Conservation (phyloP, 2,797 vertebrate genomes). For the Pygocentrus nattereri region DNA sequence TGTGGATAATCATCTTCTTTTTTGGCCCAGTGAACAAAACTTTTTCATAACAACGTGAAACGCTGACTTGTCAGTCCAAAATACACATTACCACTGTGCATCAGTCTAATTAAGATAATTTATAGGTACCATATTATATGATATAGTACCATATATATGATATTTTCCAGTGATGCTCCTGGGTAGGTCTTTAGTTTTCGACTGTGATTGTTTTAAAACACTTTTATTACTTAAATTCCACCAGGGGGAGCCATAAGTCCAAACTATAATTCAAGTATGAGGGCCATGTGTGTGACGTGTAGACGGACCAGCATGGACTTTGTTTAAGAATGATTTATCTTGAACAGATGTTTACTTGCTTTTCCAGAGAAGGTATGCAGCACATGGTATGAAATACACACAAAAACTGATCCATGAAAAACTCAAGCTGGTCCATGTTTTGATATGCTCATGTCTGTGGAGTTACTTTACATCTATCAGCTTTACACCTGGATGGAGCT, state of each 20-base stretch:
- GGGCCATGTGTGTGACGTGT: background rate
- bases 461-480: conserved; percentile 12
- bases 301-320: background rate
- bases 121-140: too few relatives aligned
- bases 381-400: background rate
- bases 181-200: too few relatives aligned
- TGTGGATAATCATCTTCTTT: too few relatives aligned
- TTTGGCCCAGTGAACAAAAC: too few relatives aligned
- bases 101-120: too few relatives aligned
- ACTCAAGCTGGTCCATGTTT: background rate
- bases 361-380: conserved; percentile 20
- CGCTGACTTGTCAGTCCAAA: too few relatives aligned
- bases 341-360: background rate
- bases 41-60: too few relatives aligned
- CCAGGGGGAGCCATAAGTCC: conserved; percentile 32
- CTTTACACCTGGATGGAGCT: conserved; percentile 23
- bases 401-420: background rate
- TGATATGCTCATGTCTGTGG: conserved; percentile 12
- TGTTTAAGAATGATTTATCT: background rate
- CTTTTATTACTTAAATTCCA: conserved; percentile 1
- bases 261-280: background rate
- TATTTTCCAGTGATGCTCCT: too few relatives aligned
- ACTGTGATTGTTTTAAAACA: background rate
- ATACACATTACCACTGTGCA: too few relatives aligned
- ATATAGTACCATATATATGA: too few relatives aligned